Evolutionary conservation across 1,140 invertebrate species (phyloP), one percentile per base, ranked within the genome.

Genomic region (Heliconius nattereri): DNA sequence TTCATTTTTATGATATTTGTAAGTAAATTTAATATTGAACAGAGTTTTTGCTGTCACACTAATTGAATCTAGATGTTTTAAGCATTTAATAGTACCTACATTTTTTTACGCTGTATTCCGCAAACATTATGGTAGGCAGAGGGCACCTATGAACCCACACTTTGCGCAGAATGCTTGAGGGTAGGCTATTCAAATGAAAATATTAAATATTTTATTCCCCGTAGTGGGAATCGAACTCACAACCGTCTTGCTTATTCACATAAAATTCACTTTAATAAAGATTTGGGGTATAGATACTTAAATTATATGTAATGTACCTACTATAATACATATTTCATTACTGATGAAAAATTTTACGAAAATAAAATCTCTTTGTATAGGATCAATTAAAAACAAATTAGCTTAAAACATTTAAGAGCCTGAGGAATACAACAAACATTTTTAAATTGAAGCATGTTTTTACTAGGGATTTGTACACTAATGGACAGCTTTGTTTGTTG

Each of bases 401-500:
- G 23, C n/a, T 60, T 66, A 66, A 60, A 66, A 66, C 60, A 29
- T 66, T 29, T 66, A 29, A 66, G 60, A 29, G 60, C 3, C 26
- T 66, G 60, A 29, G 60, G 13, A 66, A 66, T 66, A 11, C 13
- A 26, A 66, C 26, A 66, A 66, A 26, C 60, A 66, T 66, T 66
- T 66, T 66, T 23, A 66, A 66, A 85, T 85, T 83, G 82, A 81
- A 86, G 81, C 80, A 70, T 82, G 83, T 85, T 87, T 85, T 80
- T 80, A 80, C 54, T 76, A 76, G 78, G 75, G 84, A 84, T 84
- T 78, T 82, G 71, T 72, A 71, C 84, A 81, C 86, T 88, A 90
- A 90, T 89, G 86, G 86, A 88, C 85, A 85, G 84, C 81, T 84
- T 86, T 84, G 83, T 85, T 79, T 80, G 82, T 85, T 90, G 85